Evolutionary conservation across 1,140 invertebrate species (phyloP).

Genomic region (Augochlora pura): DNA sequence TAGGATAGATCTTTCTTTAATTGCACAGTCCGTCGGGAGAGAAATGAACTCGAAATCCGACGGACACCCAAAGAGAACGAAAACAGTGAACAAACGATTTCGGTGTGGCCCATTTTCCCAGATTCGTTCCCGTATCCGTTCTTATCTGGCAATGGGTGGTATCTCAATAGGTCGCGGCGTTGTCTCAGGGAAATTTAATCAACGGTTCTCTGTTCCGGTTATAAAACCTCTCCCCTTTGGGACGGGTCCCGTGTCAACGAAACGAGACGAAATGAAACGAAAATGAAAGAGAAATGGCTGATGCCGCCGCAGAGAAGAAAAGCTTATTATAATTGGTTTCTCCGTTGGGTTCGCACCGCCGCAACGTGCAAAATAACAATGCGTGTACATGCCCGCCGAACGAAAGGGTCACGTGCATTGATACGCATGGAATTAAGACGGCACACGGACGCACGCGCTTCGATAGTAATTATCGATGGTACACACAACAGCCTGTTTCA

Average conservation of each 20-base stretch:
- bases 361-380: background rate
- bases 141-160: conserved; percentile 9
- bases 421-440: conserved; percentile 21
- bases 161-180: conserved; percentile 9
- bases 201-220: conserved; percentile 11
- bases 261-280: background rate
- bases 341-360: too few relatives aligned
- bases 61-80: too few relatives aligned
- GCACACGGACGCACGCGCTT: conserved; percentile 20
- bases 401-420: conserved; percentile 10
- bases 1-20: too few relatives aligned
- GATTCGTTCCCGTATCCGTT: conserved; percentile 14
- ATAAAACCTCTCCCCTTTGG: background rate
- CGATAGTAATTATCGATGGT: conserved; percentile 32
- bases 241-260: too few relatives aligned
- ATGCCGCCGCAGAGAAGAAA: too few relatives aligned
- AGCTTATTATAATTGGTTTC: too few relatives aligned
- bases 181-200: conserved; percentile 27
- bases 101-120: background rate
- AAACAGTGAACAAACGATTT: too few relatives aligned
- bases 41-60: too few relatives aligned
- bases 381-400: too few relatives aligned
- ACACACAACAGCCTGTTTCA: background rate
- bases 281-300: too few relatives aligned
- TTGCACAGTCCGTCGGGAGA: too few relatives aligned